phyloP scores from a whole-genome alignment of 2,888 invertebrate species.

The Iselma pallidipennis region DNA sequence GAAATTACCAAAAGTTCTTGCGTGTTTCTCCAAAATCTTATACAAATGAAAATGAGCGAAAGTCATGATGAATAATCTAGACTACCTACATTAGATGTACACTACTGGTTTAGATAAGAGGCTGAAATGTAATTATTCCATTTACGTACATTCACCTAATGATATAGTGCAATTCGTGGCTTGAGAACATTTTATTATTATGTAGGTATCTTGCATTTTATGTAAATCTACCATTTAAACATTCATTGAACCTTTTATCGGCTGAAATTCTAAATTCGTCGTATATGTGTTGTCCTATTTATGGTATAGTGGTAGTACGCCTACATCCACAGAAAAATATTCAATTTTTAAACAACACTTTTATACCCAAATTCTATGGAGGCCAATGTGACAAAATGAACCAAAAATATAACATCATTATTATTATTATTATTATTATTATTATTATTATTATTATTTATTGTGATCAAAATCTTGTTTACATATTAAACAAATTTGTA shows the following conservation, averaged over 20 bases:
- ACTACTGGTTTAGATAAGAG: background rate
- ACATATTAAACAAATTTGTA: background rate
- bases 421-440: too few relatives aligned
- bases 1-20: too few relatives aligned
- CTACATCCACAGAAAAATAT: background rate
- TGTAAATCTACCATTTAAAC: slow-evolving; percentile 15
- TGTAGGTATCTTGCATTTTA: slow-evolving; percentile 10
- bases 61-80: background rate
- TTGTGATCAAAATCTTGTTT: background rate
- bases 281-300: background rate
- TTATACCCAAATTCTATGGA: too few relatives aligned
- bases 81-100: background rate
- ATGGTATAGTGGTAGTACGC: background rate
- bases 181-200: background rate
- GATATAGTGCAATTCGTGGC: slow-evolving; percentile 9
- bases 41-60: background rate
- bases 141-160: slow-evolving; percentile 6
- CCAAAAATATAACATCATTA: too few relatives aligned
- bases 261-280: slow-evolving; percentile 11
- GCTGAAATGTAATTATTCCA: background rate
- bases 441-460: too few relatives aligned
- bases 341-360: background rate
- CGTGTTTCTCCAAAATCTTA: background rate
- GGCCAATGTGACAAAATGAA: too few relatives aligned
- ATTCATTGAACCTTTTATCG: slow-evolving; percentile 21